phyloP scores from a whole-genome alignment of 2,113 vertebrate species.

The Lepisosteus oculatus region DNA sequence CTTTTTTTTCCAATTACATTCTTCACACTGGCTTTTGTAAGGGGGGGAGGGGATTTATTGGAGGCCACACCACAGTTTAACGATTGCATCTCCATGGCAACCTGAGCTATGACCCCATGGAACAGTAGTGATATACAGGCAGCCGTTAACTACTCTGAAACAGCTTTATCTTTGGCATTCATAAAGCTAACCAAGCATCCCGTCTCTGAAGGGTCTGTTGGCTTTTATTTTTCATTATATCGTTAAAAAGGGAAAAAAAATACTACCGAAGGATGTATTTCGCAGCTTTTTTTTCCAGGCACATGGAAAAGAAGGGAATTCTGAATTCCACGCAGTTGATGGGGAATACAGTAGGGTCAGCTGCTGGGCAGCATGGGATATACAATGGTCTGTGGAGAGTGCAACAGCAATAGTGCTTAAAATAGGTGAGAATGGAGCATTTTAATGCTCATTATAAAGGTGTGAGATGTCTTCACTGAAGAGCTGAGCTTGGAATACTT shows the following conservation, averaged over 20 bases:
- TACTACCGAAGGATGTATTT: background rate
- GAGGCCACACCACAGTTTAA: background rate
- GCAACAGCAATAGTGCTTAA: background rate
- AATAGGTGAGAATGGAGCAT: background rate
- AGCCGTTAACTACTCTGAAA: background rate
- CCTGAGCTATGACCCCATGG: background rate
- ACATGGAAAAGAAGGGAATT: background rate
- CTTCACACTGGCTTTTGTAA: constrained; percentile 1
- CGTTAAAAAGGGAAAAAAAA: background rate
- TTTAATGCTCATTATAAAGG: background rate
- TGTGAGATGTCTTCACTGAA: background rate
- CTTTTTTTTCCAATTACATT: background rate
- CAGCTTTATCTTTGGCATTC: constrained; percentile 3
- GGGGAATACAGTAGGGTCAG: background rate
- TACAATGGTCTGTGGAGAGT: background rate
- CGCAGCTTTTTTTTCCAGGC: background rate
- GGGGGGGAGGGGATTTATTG: background rate
- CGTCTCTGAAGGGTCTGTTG: background rate
- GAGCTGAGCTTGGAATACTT: background rate
- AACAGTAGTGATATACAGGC: background rate
- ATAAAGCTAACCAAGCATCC: constrained; percentile 1
- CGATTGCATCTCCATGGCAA: background rate
- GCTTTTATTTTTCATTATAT: background rate
- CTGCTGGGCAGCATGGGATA: too few species aligned
- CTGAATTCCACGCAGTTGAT: background rate